A percentile compares a stretch with the other conserved stretches of the same genome.
phyloP scores from a whole-genome alignment of 2,888 invertebrate genomes.

The Monoplex corrugatus region DNA sequence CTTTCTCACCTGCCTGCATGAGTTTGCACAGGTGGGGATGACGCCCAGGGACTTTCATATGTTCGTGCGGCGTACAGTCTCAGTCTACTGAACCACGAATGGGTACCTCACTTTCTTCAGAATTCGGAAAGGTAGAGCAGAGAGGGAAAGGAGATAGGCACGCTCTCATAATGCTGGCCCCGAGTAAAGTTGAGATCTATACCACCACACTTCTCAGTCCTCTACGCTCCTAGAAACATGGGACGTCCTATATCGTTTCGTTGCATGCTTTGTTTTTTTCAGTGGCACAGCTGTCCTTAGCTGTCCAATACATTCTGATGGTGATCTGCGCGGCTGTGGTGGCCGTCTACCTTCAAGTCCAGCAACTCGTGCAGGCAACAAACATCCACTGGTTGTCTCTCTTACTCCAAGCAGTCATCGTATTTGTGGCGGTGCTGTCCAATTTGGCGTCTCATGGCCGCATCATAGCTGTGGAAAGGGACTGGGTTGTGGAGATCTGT shows the following conservation, averaged over 20 bases:
- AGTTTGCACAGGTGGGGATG: too few relatives aligned
- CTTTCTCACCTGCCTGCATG: too few relatives aligned
- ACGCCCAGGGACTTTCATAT: too few relatives aligned
- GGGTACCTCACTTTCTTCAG: too few relatives aligned
- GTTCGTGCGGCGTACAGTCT: too few relatives aligned
- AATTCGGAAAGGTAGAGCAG: too few relatives aligned
- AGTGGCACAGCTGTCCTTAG: slow-evolving; percentile 81
- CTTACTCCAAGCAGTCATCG: slow-evolving; percentile 74
- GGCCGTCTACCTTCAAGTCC: slow-evolving; percentile 71
- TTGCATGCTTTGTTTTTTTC: not conserved
- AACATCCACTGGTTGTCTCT: slow-evolving; percentile 58
- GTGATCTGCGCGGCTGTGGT: slow-evolving; percentile 81
- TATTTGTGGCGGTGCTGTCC: slow-evolving; percentile 80
- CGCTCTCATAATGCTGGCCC: too few relatives aligned
- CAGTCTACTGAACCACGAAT: too few relatives aligned
- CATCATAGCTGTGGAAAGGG: slow-evolving; percentile 80
- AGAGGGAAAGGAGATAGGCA: too few relatives aligned
- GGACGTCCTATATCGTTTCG: not conserved
- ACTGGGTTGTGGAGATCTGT: slow-evolving; percentile 83
- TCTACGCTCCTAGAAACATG: too few relatives aligned
- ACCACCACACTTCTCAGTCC: too few relatives aligned
- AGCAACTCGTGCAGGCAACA: slow-evolving; percentile 52
- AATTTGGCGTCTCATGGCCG: slow-evolving; percentile 80
- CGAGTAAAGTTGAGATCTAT: too few relatives aligned
- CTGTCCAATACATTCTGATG: slow-evolving; percentile 82